Base-by-base conservation (phyloP, 2,888 invertebrate genomes). In the Aphodius granarius region DNA sequence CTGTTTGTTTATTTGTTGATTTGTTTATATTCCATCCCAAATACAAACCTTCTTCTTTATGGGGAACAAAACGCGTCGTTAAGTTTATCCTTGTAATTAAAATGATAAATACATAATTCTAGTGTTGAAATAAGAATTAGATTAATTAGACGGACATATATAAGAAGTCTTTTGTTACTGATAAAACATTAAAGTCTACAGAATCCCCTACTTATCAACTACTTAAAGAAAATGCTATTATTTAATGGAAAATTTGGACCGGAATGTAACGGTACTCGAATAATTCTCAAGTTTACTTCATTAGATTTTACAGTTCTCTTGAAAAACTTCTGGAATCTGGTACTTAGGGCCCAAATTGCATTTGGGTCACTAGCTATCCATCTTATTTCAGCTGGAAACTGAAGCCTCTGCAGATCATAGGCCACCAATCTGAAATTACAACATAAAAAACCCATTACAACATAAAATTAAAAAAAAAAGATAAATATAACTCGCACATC, bases 301-400 rank as follows among this genome's bases (percentile, higher is more conserved):
- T 91, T 89, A 0, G 90, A 87, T 83, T 92, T 91, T 15, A 94
- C 89, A 63, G 91, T 90, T 81, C 91, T 91, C 76, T 91, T 88
- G 89, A 94, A 95, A 89, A 92, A 95, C 81, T 93, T 93, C 82
- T 96, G 95, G 89, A 95, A 94, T 76, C 93, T 91, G 0, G 94
- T 92, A 0, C 94, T 91, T 62, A 95, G 87, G 3, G 91, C 88
- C 92, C 94, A 96, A n/a, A 95, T 84, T 72, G 91, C 91, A 5
- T 92, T 92, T 63, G 91, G 91, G 86, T 95, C 95, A 0, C 90
- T 88, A 76, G 90, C 90, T 0, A 91, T 89, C 88, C 92, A 91
- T 78, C 92, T 87, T 75, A 95, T 89, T 81, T 95, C 95, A 0
- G 95, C 93, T 20, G 92, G 91, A 86, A 95, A 95, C 86, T 95